Conservation (phyloP, 2,888 invertebrate species). For the Atherix ibis region DNA sequence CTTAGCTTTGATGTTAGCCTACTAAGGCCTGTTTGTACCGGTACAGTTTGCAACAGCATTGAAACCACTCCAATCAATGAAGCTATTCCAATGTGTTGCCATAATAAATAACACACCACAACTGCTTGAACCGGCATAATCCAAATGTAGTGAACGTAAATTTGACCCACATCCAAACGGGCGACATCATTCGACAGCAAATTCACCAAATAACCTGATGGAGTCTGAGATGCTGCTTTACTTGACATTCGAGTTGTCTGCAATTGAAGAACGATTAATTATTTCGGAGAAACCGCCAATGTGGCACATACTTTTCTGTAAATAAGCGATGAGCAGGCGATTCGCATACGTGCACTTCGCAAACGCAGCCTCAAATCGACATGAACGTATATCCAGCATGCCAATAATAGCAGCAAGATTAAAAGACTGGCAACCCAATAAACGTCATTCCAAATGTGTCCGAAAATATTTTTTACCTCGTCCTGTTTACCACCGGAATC, state of each 20-base stretch:
- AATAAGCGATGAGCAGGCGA: constrained; percentile 49
- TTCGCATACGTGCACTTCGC: constrained; percentile 46
- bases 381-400: constrained; percentile 32
- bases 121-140: constrained; percentile 54
- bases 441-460: constrained; percentile 23
- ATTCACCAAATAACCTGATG: constrained; percentile 85
- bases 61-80: constrained; percentile 63
- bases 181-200: constrained; percentile 87
- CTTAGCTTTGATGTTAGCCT: constrained; percentile 36
- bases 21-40: constrained; percentile 49
- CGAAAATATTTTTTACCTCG: not conserved
- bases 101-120: constrained; percentile 60
- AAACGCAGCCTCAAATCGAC: constrained; percentile 25
- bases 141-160: constrained; percentile 79
- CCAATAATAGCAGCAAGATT: constrained; percentile 21
- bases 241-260: constrained; percentile 54
- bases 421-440: constrained; percentile 26
- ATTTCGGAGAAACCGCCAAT: too few species aligned
- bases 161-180: constrained; percentile 72
- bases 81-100: constrained; percentile 53
- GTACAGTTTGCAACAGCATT: constrained; percentile 61
- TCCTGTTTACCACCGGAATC: too few species aligned
- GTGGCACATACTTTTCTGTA: constrained; percentile 50
- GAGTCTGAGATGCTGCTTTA: constrained; percentile 49
- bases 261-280: constrained; percentile 10